Evolutionary conservation across 2,113 vertebrate species (phyloP).

Genomic region (Vombatus ursinus): DNA sequence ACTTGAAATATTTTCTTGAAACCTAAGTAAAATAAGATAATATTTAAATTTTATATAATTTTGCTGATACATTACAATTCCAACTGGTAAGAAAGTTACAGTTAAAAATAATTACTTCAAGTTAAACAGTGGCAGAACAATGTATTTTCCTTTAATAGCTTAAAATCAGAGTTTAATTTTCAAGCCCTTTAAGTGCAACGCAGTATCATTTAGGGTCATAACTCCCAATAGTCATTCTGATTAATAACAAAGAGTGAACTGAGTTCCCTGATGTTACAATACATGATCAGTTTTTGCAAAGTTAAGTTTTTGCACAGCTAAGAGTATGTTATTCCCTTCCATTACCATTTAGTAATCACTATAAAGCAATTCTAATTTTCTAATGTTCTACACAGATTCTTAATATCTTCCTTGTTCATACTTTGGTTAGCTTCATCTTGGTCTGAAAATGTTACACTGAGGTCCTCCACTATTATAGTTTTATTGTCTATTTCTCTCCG

Average conservation of each 20-base stretch:
- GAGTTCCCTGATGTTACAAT: background rate
- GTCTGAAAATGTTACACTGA: too few relatives aligned
- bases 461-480: too few relatives aligned
- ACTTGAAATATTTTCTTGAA: constrained; percentile 42
- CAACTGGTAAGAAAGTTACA: constrained; percentile 5
- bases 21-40: constrained; percentile 42
- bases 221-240: background rate
- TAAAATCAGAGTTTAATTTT: constrained; percentile 34
- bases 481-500: too few relatives aligned
- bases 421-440: too few relatives aligned
- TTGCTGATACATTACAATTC: background rate
- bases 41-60: constrained; percentile 31
- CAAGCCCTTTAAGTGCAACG: background rate
- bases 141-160: background rate
- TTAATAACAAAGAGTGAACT: background rate
- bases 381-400: too few relatives aligned
- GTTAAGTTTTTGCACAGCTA: too few relatives aligned
- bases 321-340: too few relatives aligned
- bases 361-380: too few relatives aligned
- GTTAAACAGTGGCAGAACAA: constrained; percentile 6
- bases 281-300: too few relatives aligned
- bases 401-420: too few relatives aligned
- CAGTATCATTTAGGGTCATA: constrained; percentile 2
- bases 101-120: background rate
- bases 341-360: too few relatives aligned